Conservation (phyloP, 2,797 vertebrate species). For the Parauchenoglanis ngamensis region DNA sequence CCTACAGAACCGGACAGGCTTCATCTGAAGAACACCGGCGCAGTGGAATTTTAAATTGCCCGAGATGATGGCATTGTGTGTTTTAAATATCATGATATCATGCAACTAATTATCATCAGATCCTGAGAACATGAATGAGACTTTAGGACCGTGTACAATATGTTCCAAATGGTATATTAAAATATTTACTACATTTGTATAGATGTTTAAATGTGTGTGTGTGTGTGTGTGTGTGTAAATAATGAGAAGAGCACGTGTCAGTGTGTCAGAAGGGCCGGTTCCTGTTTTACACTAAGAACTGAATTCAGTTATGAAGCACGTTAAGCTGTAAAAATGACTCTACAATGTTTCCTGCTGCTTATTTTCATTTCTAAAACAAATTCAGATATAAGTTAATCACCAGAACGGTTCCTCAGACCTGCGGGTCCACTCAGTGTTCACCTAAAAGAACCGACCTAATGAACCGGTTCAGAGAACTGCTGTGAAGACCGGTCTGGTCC, state of each 20-base stretch:
- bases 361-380: not conserved
- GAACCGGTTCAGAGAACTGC: not conserved
- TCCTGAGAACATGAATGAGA: not conserved
- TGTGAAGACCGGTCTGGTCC: not conserved
- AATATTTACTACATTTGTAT: conserved; percentile 28
- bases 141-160: not conserved
- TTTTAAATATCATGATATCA: not conserved
- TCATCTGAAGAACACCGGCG: not conserved
- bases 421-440: not conserved
- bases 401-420: not conserved
- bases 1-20: not conserved
- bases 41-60: not conserved
- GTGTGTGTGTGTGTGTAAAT: not conserved
- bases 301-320: not conserved
- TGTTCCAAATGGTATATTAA: not conserved
- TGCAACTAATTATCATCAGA: not conserved
- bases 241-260: not conserved
- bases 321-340: not conserved
- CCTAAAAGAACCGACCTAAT: not conserved
- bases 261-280: not conserved
- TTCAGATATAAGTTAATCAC: not conserved
- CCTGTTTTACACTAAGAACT: not conserved
- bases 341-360: not conserved
- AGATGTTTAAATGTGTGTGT: conserved; percentile 2
- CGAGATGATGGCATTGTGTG: not conserved